Evolutionary conservation across 2,888 invertebrate species (phyloP).

Genomic region (Aleiodes alternator): DNA sequence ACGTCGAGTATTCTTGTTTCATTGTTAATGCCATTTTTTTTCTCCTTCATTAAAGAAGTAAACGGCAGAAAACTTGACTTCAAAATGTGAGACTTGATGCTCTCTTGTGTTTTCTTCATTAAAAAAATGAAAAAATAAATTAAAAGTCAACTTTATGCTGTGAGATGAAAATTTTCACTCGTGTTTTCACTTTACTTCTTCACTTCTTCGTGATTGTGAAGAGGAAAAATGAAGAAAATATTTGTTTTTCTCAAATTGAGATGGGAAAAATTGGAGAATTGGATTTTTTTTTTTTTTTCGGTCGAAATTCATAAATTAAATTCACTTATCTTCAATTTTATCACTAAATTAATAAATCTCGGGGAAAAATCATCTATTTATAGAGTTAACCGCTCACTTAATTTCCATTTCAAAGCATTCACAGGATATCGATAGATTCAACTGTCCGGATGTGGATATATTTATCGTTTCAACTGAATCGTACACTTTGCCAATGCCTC

Average conservation of each 20-base stretch:
- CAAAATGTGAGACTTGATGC: neutral
- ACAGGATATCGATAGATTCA: constrained; percentile 49
- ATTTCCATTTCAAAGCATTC: constrained; percentile 49
- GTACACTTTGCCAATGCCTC: constrained; percentile 32
- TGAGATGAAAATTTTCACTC: too few species aligned
- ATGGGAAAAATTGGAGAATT: neutral
- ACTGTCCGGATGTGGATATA: constrained; percentile 48
- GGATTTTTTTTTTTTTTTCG: neutral
- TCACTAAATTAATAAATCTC: neutral
- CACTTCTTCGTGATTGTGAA: too few species aligned
- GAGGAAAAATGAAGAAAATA: too few species aligned
- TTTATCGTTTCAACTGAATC: constrained; percentile 46
- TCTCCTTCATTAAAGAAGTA: neutral
- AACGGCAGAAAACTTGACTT: neutral
- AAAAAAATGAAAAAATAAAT: too few species aligned
- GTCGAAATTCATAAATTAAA: too few species aligned
- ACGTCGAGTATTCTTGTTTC: constrained; percentile 4
- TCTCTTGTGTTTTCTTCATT: too few species aligned
- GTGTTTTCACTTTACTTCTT: too few species aligned
- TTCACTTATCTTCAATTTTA: neutral
- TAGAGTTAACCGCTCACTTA: constrained; percentile 44
- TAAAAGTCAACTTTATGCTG: too few species aligned
- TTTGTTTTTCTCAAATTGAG: neutral
- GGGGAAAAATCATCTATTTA: too few species aligned
- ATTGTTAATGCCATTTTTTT: neutral